phyloP scores from a whole-genome alignment of 2,888 invertebrate genomes.

The Adelognathus sp. region DNA sequence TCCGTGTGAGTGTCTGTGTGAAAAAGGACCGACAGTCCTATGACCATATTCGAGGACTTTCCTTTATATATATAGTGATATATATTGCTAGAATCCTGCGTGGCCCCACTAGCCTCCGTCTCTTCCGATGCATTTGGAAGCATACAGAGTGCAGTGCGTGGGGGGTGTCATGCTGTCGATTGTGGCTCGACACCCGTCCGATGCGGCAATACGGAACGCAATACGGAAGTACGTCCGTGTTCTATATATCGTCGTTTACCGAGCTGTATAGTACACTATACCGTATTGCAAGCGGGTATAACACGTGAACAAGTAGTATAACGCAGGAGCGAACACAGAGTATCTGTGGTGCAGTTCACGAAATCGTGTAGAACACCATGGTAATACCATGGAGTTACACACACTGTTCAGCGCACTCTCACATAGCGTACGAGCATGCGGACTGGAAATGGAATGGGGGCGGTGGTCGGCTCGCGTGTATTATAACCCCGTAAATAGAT shows the following conservation, averaged over 20 bases:
- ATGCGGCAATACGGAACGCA: conserved; percentile 51
- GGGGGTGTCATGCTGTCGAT: conserved; percentile 72
- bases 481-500: conserved; percentile 71
- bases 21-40: no score
- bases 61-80: conserved; percentile 1
- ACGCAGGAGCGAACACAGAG: conserved; percentile 40
- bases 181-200: conserved; percentile 73
- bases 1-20: no score
- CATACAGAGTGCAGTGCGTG: conserved; percentile 49
- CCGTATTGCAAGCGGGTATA: conserved; percentile 49
- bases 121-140: conserved; percentile 11
- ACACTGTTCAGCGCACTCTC: conserved; percentile 61
- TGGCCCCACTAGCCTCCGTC: conserved; percentile 60
- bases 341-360: not conserved
- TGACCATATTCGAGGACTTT: no score
- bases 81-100: conserved; percentile 30
- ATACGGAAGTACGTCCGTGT: conserved; percentile 55
- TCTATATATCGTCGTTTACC: conserved; percentile 28
- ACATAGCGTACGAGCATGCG: not conserved
- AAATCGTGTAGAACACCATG: not conserved
- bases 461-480: conserved; percentile 57
- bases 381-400: conserved; percentile 29
- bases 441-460: conserved; percentile 42
- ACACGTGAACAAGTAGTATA: conserved; percentile 49
- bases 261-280: conserved; percentile 3